Evolutionary conservation across 1,140 invertebrate genomes (phyloP).

Genomic region (Papilio helenus): DNA sequence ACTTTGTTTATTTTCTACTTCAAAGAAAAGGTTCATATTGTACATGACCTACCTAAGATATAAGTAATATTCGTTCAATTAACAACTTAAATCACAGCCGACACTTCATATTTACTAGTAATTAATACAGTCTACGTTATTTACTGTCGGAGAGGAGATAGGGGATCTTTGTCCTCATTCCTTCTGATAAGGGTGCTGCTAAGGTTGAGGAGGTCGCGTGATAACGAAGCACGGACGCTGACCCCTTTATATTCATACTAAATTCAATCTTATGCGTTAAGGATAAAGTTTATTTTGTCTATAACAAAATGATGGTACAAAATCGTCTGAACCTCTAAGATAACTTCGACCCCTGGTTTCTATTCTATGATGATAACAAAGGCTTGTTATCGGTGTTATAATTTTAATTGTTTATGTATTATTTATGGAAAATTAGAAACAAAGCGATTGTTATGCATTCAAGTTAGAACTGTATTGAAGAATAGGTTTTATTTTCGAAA

Average conservation of each 20-base stretch:
- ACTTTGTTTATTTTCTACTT: neutral
- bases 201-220: constrained; percentile 72
- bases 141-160: constrained; percentile 64
- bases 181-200: constrained; percentile 71
- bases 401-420: neutral
- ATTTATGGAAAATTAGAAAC: constrained; percentile 6
- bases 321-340: constrained; percentile 24
- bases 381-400: neutral
- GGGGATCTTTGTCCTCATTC: constrained; percentile 74
- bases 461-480: neutral
- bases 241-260: constrained; percentile 50
- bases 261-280: neutral
- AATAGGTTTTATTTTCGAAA: too few species aligned
- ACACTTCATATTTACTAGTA: constrained; percentile 25
- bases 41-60: constrained; percentile 11
- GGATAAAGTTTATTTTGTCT: constrained; percentile 43
- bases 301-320: neutral
- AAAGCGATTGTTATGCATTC: neutral
- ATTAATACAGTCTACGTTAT: constrained; percentile 60
- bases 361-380: constrained; percentile 11
- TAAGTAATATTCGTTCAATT: constrained; percentile 1
- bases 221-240: constrained; percentile 68
- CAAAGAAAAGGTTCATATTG: neutral
- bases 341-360: constrained; percentile 22
- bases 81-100: constrained; percentile 18